Evolutionary conservation across 2,797 vertebrate species (phyloP).

Genomic region (Anas bernieri): DNA sequence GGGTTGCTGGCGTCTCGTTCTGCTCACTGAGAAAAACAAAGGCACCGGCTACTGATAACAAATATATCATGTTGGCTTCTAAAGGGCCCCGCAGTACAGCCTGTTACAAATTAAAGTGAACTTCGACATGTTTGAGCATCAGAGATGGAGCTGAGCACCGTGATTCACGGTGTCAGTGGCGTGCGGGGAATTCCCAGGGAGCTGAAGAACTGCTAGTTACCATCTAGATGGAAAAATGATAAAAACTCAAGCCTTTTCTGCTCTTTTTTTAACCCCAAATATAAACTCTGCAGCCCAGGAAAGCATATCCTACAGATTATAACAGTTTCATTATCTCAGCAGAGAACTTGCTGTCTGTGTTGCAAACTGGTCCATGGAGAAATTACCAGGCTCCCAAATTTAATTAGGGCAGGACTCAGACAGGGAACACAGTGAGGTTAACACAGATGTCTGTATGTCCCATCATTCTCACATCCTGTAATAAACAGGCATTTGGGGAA

Average conservation of each 20-base stretch:
- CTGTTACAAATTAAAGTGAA: neutral
- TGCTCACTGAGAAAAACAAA: conserved; percentile 34
- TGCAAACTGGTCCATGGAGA: conserved; percentile 43
- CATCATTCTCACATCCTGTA: conserved; percentile 51
- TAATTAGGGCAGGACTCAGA: conserved; percentile 64
- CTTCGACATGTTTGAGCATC: neutral
- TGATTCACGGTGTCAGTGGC: neutral
- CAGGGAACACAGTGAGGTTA: conserved; percentile 45
- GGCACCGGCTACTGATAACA: neutral
- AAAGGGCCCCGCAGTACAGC: neutral
- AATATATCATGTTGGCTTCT: conserved; percentile 24
- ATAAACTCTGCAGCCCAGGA: conserved; percentile 10
- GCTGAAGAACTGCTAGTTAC: neutral
- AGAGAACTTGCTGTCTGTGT: conserved; percentile 32
- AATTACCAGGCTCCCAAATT: conserved; percentile 64
- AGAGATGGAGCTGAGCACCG: neutral
- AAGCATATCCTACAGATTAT: conserved; percentile 21
- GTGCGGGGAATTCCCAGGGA: neutral
- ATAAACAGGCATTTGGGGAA: conserved; percentile 27
- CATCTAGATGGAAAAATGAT: conserved; percentile 4
- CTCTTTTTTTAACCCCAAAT: neutral
- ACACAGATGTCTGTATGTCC: conserved; percentile 59
- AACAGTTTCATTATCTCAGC: conserved; percentile 54
- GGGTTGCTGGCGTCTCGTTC: neutral
- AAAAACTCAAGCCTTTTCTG: neutral